Conservation (phyloP, 2,113 vertebrate species). For the Xiphophorus hellerii region DNA sequence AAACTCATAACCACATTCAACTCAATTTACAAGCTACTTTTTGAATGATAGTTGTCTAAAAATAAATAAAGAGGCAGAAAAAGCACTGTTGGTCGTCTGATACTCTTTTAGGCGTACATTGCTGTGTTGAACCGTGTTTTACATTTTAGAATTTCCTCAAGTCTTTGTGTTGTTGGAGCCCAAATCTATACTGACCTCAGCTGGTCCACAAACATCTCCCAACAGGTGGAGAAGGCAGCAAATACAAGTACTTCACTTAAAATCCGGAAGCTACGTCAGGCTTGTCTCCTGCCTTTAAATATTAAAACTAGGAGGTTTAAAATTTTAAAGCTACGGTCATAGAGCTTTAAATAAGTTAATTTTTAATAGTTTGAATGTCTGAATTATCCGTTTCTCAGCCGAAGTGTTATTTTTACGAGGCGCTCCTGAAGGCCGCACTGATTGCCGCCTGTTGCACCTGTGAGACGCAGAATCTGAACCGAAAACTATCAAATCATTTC, state of each 20-base stretch:
- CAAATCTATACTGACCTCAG: no score
- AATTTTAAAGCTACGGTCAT: neutral
- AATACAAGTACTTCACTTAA: no score
- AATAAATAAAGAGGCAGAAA: neutral
- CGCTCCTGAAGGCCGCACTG: conserved; percentile 16
- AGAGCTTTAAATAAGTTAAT: no score
- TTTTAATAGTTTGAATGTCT: neutral
- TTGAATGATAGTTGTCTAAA: neutral
- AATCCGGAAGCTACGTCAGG: neutral
- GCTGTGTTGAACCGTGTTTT: neutral
- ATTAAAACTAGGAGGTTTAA: neutral
- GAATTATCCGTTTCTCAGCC: neutral
- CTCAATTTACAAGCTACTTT: neutral
- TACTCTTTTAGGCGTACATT: neutral
- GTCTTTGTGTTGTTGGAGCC: no score
- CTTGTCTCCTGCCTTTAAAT: neutral
- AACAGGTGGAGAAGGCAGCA: no score
- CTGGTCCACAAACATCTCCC: no score
- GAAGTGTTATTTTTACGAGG: neutral
- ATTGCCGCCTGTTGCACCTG: conserved; percentile 13
- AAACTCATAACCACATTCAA: neutral
- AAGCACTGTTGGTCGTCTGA: neutral
- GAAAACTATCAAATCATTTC: neutral
- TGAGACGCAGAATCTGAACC: neutral
- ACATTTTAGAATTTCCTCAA: neutral